Conservation (phyloP, 2,888 invertebrate genomes). For the Lycophotia porphyrea region DNA sequence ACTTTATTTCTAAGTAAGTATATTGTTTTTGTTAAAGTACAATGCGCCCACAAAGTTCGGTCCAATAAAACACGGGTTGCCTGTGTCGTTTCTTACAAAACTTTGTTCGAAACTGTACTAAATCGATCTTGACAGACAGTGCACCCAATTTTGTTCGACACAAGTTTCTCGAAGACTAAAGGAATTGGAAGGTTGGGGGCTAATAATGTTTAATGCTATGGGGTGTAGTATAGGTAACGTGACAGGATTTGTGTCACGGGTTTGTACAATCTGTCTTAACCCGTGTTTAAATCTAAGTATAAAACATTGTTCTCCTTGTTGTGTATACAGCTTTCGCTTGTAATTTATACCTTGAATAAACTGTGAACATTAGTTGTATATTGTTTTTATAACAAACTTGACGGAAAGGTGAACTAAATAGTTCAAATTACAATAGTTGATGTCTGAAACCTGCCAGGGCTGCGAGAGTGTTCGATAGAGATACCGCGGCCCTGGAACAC, state of each 20-base stretch:
- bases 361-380: background rate
- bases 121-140: constrained; percentile 56
- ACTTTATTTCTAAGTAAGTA: constrained; percentile 42
- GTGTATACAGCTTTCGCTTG: background rate
- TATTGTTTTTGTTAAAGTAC: constrained; percentile 53
- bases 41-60: constrained; percentile 45
- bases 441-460: no score
- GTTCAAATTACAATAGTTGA: background rate
- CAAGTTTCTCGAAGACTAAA: constrained; percentile 33
- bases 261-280: background rate
- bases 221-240: background rate
- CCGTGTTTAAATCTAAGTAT: background rate
- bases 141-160: constrained; percentile 38
- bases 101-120: constrained; percentile 38
- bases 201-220: constrained; percentile 26
- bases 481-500: no score
- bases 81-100: constrained; percentile 54
- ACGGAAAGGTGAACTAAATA: background rate
- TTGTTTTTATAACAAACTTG: background rate
- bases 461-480: no score
- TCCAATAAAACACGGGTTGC: constrained; percentile 39
- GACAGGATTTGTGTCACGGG: constrained; percentile 8
- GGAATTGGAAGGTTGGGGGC: constrained; percentile 13
- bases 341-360: background rate
- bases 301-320: background rate